Conservation (phyloP, 2,113 vertebrate genomes). For the Ptilonorhynchus violaceus region DNA sequence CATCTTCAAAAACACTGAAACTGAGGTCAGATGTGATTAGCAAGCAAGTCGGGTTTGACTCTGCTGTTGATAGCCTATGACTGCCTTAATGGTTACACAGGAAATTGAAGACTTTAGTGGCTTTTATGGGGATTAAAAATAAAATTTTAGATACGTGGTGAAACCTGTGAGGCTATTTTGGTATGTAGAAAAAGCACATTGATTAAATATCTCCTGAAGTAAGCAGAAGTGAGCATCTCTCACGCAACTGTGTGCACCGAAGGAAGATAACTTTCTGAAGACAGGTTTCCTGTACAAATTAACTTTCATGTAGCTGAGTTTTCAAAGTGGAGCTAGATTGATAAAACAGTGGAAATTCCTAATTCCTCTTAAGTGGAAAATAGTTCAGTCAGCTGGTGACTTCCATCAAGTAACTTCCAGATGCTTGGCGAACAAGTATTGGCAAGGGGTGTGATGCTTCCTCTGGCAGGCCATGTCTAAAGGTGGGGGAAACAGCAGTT, state of each 20-base stretch:
- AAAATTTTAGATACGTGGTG: not conserved
- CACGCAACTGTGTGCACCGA: not conserved
- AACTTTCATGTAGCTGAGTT: not conserved
- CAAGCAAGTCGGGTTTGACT: not conserved
- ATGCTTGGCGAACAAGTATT: accelerated
- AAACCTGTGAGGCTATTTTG: not conserved
- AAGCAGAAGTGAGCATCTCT: not conserved
- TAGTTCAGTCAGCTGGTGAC: not conserved
- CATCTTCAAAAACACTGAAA: not conserved
- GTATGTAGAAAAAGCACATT: not conserved
- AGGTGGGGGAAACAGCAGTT: not conserved
- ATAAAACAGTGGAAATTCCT: not conserved
- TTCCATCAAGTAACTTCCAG: not conserved
- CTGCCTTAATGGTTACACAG: not conserved
- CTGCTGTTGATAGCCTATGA: not conserved
- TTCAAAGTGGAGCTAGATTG: not conserved
- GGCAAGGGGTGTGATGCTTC: not conserved
- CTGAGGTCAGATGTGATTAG: not conserved
- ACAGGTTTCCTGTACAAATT: not conserved
- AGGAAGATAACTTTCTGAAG: not conserved
- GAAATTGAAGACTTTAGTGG: not conserved
- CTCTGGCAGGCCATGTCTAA: not conserved
- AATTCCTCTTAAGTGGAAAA: not conserved
- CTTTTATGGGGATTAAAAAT: not conserved
- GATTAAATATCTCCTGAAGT: not conserved